Conservation (phyloP, 1,140 invertebrate genomes). For the Ridgeia piscesae region DNA sequence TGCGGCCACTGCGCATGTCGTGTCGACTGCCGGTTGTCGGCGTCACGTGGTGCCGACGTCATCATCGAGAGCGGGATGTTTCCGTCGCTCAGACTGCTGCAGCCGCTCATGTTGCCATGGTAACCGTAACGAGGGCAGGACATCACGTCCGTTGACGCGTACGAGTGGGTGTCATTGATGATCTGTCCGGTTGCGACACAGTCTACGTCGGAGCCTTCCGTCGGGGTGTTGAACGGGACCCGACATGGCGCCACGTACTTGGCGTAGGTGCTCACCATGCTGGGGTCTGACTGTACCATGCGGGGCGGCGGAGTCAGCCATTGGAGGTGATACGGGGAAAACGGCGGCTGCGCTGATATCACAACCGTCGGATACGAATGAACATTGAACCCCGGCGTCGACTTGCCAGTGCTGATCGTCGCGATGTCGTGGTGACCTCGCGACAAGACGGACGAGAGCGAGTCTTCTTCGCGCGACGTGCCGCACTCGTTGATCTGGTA, state of each 20-base stretch:
- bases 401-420: not conserved
- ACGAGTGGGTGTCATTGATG: not conserved
- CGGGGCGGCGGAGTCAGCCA: not conserved
- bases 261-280: not conserved
- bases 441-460: not conserved
- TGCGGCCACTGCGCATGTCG: not conserved
- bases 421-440: not conserved
- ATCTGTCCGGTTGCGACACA: not conserved
- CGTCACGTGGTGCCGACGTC: not conserved
- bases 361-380: not conserved
- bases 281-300: not conserved
- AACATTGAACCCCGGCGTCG: not conserved
- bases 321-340: not conserved
- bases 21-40: not conserved
- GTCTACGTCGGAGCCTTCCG: not conserved
- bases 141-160: not conserved
- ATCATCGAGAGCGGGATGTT: not conserved
- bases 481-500: not conserved
- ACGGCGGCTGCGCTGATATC: not conserved
- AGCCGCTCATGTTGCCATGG: not conserved
- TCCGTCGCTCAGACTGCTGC: not conserved
- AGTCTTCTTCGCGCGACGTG: not conserved
- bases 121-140: not conserved
- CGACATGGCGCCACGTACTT: not conserved
- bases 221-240: not conserved